These are phyloP conservation scores for Siniperca knerii DNA, from an alignment of 2,113 vertebrate genomes.

Conservation along the genomic window DNA sequence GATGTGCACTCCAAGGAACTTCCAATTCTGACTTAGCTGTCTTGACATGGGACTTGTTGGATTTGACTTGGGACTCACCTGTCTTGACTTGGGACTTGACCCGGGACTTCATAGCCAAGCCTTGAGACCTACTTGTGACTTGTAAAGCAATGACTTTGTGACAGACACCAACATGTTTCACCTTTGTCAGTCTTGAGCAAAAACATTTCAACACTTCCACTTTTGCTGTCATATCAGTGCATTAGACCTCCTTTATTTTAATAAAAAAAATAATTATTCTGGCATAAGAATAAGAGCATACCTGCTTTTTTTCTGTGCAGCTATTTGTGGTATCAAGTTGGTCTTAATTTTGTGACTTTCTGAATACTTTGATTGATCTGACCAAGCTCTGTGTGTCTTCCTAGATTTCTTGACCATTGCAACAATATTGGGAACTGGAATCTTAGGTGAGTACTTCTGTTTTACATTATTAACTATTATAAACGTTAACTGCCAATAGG, in stretches of 20 bases:
- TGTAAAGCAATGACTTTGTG: too few species aligned
- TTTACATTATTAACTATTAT: too few species aligned
- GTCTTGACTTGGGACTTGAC: background rate
- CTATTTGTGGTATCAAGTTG: background rate
- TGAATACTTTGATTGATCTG: background rate
- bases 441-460: conserved; percentile 76
- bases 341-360: background rate
- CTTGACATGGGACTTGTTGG: background rate
- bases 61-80: background rate
- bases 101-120: background rate
- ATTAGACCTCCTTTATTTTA: background rate
- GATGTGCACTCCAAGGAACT: too few species aligned
- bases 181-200: background rate
- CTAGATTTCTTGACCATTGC: conserved; percentile 83
- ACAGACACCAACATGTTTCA: too few species aligned
- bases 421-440: conserved; percentile 83
- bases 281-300: background rate
- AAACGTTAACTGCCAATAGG: too few species aligned
- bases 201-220: background rate
- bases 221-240: background rate
- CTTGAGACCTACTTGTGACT: background rate
- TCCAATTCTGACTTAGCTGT: too few species aligned
- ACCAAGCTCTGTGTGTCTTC: conserved; percentile 34
- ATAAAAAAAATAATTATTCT: too few species aligned
- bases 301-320: background rate